Base-by-base conservation (phyloP, 2,797 vertebrate genomes). In the Brotula barbata region DNA sequence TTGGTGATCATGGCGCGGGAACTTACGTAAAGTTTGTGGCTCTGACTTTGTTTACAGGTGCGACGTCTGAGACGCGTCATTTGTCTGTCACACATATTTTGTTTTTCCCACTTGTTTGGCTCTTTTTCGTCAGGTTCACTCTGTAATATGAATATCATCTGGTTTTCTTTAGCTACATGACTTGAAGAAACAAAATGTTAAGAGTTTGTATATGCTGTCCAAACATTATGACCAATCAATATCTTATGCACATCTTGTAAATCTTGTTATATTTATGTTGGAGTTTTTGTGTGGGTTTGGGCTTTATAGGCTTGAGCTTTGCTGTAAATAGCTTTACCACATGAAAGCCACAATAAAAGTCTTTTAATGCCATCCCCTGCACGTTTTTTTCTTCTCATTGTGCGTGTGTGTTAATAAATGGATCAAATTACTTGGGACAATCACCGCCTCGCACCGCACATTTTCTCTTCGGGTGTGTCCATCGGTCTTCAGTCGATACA, bases 341-440 rank as follows among this genome's bases (percentile, higher is more conserved):
- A 62, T 48, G 42, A 42, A 62, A 64, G 68, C 53, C 36, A 59
- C 43, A 87, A 68, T 87, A 83, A 84, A 84, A 72, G 50, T 11
- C 41, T 23, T 63, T 60, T 76, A 78, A 36, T 19, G 22, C 11
- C 49, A 42, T 19, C 2, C 21, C 16, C 13, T 0, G 0, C 7
- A 17, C n/a, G 64, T 50, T 31, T 34, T 45, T 15, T 37, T 56
- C 2, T 39, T 41, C 20, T 45, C 13, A 25, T 19, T 4, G 2
- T 4, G 14, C 22, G 2, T 34, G 8, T 21, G 12, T 58, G 2
- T 47, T 31, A 10, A 25, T 37, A 19, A 34, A 2, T 5, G 7
- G 31, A 33, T 33, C 31, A 33, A 7, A 10, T 33, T 11, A 33
- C 31, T 2, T 6, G 31, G 31, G 31, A 15, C 15, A 31, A 19